These are phyloP conservation scores for Drosophila niveifrons DNA, from an alignment of 2,888 invertebrate genomes.

Conservation along the genomic window DNA sequence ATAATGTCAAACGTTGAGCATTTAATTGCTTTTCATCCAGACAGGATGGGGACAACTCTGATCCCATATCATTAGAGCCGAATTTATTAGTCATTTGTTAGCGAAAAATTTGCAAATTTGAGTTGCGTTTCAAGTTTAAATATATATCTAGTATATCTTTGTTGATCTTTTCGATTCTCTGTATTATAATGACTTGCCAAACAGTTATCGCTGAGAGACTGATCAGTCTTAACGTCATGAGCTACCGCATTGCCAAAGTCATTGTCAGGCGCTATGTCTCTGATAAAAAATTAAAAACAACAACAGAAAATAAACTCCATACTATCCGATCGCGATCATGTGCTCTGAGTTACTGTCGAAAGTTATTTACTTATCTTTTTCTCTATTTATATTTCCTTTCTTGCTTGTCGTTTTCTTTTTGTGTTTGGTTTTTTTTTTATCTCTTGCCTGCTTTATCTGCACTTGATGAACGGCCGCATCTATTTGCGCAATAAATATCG, in stretches of 20 bases:
- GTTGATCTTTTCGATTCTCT: background rate
- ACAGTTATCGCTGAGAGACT: constrained; percentile 20
- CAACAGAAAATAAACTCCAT: constrained; percentile 1
- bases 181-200: constrained; percentile 35
- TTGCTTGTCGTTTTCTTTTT: constrained; percentile 3
- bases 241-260: background rate
- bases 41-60: background rate
- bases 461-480: constrained; percentile 31
- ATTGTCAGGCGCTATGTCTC: constrained; percentile 1
- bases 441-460: constrained; percentile 37
- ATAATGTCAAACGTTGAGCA: constrained; percentile 2
- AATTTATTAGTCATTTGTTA: background rate
- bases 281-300: constrained; percentile 25
- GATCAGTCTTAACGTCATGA: constrained; percentile 6
- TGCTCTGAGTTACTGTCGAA: constrained; percentile 39
- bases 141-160: background rate
- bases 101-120: background rate
- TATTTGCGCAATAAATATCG: constrained; percentile 43
- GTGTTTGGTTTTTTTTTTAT: constrained; percentile 12
- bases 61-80: background rate
- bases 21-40: constrained; percentile 1
- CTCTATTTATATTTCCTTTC: constrained; percentile 19
- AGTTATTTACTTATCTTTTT: constrained; percentile 47
- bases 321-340: constrained; percentile 60
- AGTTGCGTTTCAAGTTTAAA: background rate